Evolutionary conservation across 2,113 vertebrate species (phyloP).

Genomic region (Numenius arquata): DNA sequence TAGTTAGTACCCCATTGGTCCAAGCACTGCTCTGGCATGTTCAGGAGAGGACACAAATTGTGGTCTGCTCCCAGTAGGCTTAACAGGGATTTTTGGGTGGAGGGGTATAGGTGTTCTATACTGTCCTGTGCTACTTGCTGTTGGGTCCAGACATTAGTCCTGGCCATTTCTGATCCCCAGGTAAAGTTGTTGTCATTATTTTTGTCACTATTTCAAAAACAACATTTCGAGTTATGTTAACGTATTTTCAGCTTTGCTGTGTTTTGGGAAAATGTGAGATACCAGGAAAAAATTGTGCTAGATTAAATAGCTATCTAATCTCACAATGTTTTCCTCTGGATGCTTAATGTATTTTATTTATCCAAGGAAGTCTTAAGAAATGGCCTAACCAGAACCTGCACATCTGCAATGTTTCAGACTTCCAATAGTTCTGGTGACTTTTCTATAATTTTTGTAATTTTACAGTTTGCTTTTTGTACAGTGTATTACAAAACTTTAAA

Average conservation of each 20-base stretch:
- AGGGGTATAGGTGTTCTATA: too few relatives aligned
- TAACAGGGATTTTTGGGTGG: background rate
- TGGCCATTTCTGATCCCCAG: background rate
- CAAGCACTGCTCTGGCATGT: background rate
- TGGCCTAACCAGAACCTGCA: background rate
- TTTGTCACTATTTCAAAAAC: background rate
- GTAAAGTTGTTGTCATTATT: background rate
- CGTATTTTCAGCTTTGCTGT: background rate
- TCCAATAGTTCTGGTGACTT: background rate
- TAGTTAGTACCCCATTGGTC: background rate
- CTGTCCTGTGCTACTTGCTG: background rate
- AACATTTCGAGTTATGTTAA: background rate
- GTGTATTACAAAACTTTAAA: background rate
- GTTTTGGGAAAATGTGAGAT: background rate
- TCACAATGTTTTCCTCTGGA: background rate
- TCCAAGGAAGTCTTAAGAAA: background rate
- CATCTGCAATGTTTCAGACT: background rate
- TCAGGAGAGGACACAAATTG: background rate
- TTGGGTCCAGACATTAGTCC: background rate
- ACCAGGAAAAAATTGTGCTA: background rate
- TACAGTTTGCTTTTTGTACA: background rate
- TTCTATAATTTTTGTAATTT: background rate
- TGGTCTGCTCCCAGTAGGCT: background rate
- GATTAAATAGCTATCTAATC: background rate
- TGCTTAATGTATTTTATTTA: background rate